Conservation (phyloP, 2,113 vertebrate species). For the Lophius piscatorius region DNA sequence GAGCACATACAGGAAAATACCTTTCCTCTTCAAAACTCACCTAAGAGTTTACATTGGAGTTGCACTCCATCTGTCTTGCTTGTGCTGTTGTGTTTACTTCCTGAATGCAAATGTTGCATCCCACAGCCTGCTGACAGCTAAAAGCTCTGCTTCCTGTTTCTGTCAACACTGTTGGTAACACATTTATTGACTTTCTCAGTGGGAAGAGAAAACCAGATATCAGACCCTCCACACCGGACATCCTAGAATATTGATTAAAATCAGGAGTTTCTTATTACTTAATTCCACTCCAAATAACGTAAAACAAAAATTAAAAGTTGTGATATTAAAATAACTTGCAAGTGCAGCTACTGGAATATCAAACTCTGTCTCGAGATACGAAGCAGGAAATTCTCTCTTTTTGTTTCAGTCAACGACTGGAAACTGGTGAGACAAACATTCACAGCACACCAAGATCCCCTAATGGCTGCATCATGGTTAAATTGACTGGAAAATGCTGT, state of each 20-base stretch:
- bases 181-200: conserved; percentile 53
- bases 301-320: no score
- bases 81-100: conserved; percentile 75
- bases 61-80: conserved; percentile 60
- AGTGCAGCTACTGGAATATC: conserved; percentile 28
- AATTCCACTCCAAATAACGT: neutral
- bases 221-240: neutral
- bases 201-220: conserved; percentile 39
- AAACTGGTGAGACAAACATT: conserved; percentile 82
- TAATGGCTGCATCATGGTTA: conserved; percentile 92
- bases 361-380: conserved; percentile 19
- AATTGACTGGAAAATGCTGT: conserved; percentile 99
- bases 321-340: conserved; percentile 13
- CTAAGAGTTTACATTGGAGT: conserved; percentile 67
- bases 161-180: conserved; percentile 59
- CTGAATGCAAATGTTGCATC: conserved; percentile 79
- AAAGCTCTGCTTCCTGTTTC: conserved; percentile 64
- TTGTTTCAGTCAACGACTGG: conserved; percentile 42
- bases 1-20: conserved; percentile 65
- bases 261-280: neutral
- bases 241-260: neutral
- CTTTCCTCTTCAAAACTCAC: conserved; percentile 74
- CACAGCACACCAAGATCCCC: conserved; percentile 87
- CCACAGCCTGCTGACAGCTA: conserved; percentile 66
- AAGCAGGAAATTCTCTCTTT: conserved; percentile 47